These are phyloP conservation scores for Rhynchonycteris naso DNA, from an alignment of 2,797 vertebrate genomes.

Conservation along the genomic window DNA sequence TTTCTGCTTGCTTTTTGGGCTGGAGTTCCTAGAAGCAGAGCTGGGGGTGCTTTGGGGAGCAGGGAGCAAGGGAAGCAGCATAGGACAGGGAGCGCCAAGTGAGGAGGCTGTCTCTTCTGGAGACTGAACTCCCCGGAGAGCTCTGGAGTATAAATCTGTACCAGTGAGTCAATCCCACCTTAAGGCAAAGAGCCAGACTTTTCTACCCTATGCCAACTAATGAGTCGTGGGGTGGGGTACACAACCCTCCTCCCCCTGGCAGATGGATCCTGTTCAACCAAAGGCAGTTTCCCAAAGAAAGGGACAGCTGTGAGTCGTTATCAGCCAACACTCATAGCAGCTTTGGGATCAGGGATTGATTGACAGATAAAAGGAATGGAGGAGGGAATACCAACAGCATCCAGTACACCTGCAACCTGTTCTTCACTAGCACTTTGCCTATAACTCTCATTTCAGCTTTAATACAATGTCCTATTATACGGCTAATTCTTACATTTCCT, in stretches of 20 bases:
- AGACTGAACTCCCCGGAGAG: background rate
- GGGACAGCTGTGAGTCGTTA: background rate
- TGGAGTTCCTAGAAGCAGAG: background rate
- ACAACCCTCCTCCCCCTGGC: background rate
- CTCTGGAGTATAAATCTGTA: background rate
- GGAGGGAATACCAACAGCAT: no score
- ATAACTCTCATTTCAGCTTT: background rate
- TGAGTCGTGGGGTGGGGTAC: background rate
- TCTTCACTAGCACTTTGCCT: background rate
- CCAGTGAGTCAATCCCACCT: background rate
- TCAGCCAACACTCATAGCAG: background rate
- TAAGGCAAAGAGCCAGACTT: background rate
- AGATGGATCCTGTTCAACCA: background rate
- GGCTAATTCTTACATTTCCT: background rate
- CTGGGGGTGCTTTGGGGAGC: background rate
- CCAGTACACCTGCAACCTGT: background rate
- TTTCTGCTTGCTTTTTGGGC: background rate
- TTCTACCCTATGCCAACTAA: background rate
- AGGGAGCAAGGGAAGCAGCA: background rate
- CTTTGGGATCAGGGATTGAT: background rate
- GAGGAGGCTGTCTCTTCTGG: background rate
- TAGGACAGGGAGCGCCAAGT: background rate
- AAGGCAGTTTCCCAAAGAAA: background rate
- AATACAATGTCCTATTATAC: background rate
- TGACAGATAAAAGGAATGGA: background rate